Evolutionary conservation across 2,888 invertebrate genomes (phyloP), one percentile per base, ranked within the genome.

Genomic region (Drosophila atripex): DNA sequence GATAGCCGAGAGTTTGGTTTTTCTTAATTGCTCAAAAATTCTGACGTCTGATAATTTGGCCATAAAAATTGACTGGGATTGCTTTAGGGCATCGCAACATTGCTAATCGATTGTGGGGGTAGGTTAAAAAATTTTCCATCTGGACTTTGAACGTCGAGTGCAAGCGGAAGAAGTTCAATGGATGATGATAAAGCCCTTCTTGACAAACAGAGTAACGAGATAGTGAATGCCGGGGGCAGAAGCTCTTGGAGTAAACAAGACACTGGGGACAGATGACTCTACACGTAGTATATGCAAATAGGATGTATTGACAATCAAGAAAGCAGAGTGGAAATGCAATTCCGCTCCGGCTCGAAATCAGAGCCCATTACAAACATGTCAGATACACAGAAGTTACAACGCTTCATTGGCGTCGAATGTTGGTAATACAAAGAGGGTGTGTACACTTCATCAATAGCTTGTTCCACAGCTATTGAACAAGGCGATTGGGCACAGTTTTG

Each of bases 101-200:
- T 28, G 45, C 21, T 21, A 86, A 87, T 87, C 83, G 80, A 87
- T 77, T 65, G 65, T 54, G 51, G 46, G 54, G 71, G 65, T 55
- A 52, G 53, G 55, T 3, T 53, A 14, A 58, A 58, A 80, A 80
- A 61, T 35, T 76, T 78, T 82, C 83, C 88, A 71, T 30, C 23
- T 39, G 59, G 58, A 70, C 68, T 52, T 32, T 55, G 39, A 16
- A n/a, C n/a, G 30, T 7, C 46, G 38, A 41, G 16, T 43, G 53
- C 58, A 49, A 68, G 71, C 61, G 60, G 64, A 53, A 45, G 61
- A 55, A 55, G 30, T 41, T 58, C 35, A 50, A 38, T 46, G 49
- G 43, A 54, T 45, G 63, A 16, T 50, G 49, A 72, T 64, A 54
- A 78, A 16, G 35, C 11, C 7, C 43, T 30, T 25, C 51, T 43